phyloP scores from a whole-genome alignment of 2,888 invertebrate genomes.

The Watsonalla cultraria region DNA sequence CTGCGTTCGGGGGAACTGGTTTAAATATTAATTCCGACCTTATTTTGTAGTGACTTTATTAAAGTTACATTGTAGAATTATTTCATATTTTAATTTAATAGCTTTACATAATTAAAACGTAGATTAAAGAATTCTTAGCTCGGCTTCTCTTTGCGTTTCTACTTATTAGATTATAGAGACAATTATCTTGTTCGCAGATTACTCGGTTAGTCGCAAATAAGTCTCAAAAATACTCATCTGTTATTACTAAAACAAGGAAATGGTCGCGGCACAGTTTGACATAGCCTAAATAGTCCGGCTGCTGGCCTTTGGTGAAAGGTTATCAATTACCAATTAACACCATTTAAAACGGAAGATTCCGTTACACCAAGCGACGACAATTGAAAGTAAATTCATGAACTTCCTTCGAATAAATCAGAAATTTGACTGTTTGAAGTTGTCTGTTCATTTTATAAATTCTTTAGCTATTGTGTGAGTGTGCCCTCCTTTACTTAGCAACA shows the following conservation, averaged over 20 bases:
- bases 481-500: too few species aligned
- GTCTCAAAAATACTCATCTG: conserved; percentile 2
- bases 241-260: conserved; percentile 36
- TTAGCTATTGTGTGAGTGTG: background rate
- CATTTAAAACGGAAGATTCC: conserved; percentile 31
- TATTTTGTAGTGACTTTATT: background rate
- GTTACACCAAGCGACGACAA: conserved; percentile 34
- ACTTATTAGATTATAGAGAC: too few species aligned
- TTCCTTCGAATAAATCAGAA: too few species aligned
- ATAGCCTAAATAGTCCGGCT: conserved; percentile 48
- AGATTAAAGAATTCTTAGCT: too few species aligned
- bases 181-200: conserved; percentile 3
- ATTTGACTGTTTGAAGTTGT: too few species aligned
- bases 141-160: too few species aligned
- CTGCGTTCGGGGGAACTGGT: background rate
- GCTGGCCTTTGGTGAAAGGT: conserved; percentile 49
- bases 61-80: background rate
- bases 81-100: background rate
- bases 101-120: too few species aligned
- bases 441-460: conserved; percentile 7
- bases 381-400: conserved; percentile 1
- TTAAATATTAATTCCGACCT: background rate
- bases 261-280: conserved; percentile 33
- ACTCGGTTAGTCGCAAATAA: conserved; percentile 2
- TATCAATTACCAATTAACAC: conserved; percentile 52